These are phyloP conservation scores for Magallana nippona DNA, from an alignment of 2,888 invertebrate genomes.

Conservation along the genomic window DNA sequence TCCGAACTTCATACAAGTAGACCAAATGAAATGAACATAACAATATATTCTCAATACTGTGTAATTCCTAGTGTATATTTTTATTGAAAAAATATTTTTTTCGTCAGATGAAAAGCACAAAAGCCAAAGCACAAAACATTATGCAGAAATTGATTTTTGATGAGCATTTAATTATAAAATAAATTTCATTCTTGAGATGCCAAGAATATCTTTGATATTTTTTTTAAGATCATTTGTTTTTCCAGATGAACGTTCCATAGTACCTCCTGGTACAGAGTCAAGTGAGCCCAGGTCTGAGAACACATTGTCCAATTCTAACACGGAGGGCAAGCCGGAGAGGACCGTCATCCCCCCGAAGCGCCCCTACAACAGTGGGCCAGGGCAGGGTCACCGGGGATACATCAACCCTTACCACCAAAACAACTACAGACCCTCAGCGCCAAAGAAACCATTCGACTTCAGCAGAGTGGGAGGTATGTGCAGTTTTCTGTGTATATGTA, in stretches of 20 bases:
- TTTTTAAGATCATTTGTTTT: background rate
- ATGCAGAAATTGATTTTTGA: no score
- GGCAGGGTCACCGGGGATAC: conserved; percentile 23
- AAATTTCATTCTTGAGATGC: no score
- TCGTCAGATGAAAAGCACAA: no score
- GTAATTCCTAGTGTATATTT: no score
- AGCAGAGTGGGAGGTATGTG: conserved; percentile 69
- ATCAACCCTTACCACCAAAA: conserved; percentile 41
- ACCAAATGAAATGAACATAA: no score
- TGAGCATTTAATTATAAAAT: no score
- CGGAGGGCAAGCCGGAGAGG: conserved; percentile 46
- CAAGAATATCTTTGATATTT: background rate
- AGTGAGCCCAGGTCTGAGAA: conserved; percentile 30
- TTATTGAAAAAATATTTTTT: no score
- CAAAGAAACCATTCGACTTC: conserved; percentile 70
- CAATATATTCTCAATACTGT: no score
- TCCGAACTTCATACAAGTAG: no score
- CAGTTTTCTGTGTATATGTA: background rate
- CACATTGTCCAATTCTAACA: conserved; percentile 44
- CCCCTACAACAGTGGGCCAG: conserved; percentile 43
- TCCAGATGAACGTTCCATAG: conserved; percentile 41
- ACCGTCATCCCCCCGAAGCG: conserved; percentile 56
- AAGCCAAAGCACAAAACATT: no score
- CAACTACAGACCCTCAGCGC: conserved; percentile 50
- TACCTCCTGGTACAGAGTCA: conserved; percentile 49